A percentile compares a stretch with the other conserved stretches of the same genome.
Conservation (phyloP, 1,140 invertebrate species). For the Caenorhabditis latens region DNA sequence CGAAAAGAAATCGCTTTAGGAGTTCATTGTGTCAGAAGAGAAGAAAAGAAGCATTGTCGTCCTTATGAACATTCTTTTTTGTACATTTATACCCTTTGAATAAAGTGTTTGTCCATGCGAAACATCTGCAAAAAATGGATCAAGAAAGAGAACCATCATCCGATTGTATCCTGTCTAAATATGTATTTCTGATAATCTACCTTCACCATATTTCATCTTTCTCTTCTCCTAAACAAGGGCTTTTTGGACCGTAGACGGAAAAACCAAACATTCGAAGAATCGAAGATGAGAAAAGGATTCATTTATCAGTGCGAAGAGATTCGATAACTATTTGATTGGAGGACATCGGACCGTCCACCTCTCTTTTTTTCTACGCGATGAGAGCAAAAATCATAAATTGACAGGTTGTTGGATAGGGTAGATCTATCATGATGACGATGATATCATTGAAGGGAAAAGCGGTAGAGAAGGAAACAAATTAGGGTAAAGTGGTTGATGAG, state of each 20-base stretch:
- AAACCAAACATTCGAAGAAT: slow-evolving; percentile 32
- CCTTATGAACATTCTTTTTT: background rate
- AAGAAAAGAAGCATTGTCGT: background rate
- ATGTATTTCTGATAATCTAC: slow-evolving; percentile 8
- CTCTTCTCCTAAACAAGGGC: background rate
- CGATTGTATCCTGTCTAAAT: background rate
- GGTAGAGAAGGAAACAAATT: background rate
- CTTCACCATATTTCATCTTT: background rate
- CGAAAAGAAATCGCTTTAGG: background rate
- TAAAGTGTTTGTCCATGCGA: background rate
- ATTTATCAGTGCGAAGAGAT: slow-evolving; percentile 42
- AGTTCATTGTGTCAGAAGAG: background rate
- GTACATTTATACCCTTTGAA: background rate
- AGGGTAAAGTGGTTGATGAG: background rate
- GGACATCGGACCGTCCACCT: slow-evolving; percentile 4
- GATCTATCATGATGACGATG: background rate
- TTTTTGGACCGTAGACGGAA: background rate
- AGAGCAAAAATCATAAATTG: slow-evolving; percentile 48
- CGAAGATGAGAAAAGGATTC: slow-evolving; percentile 35
- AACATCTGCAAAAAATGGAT: background rate
- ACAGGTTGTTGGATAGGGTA: background rate
- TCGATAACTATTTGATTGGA: slow-evolving; percentile 40
- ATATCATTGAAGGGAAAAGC: slow-evolving; percentile 16
- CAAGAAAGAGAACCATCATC: background rate
- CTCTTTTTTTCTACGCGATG: background rate